Evolutionary conservation across 2,113 vertebrate species (phyloP).

Genomic region (Falco punctatus): DNA sequence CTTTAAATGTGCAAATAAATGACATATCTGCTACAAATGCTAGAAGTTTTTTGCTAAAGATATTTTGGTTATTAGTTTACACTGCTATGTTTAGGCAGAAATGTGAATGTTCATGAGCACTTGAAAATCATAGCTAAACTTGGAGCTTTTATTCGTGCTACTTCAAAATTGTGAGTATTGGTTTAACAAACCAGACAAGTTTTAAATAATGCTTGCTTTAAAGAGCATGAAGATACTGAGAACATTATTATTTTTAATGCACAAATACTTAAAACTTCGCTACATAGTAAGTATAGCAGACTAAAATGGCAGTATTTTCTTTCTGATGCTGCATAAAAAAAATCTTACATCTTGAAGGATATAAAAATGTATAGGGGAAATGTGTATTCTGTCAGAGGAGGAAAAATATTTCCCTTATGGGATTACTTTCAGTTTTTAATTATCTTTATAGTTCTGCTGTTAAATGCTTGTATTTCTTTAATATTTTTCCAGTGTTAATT

Average conservation of each 20-base stretch:
- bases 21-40: not conserved
- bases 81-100: not conserved
- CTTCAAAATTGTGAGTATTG: not conserved
- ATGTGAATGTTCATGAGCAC: not conserved
- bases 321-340: not conserved
- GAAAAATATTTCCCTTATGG: not conserved
- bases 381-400: not conserved
- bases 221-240: not conserved
- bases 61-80: not conserved
- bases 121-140: not conserved
- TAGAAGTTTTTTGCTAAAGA: not conserved
- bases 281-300: not conserved
- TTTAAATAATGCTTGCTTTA: not conserved
- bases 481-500: not conserved
- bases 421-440: not conserved
- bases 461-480: not conserved
- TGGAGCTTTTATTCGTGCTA: not conserved
- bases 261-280: not conserved
- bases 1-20: not conserved
- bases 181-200: not conserved
- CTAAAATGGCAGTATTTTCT: not conserved
- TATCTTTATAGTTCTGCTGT: slow-evolving; percentile 5
- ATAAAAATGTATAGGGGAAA: not conserved
- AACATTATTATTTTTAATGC: not conserved
- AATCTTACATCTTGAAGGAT: not conserved